Percentiles rank a stretch among this genome's conserved stretches.
Conservation (phyloP, 2,113 vertebrate species). For the Poeciliopsis occidentalis region DNA sequence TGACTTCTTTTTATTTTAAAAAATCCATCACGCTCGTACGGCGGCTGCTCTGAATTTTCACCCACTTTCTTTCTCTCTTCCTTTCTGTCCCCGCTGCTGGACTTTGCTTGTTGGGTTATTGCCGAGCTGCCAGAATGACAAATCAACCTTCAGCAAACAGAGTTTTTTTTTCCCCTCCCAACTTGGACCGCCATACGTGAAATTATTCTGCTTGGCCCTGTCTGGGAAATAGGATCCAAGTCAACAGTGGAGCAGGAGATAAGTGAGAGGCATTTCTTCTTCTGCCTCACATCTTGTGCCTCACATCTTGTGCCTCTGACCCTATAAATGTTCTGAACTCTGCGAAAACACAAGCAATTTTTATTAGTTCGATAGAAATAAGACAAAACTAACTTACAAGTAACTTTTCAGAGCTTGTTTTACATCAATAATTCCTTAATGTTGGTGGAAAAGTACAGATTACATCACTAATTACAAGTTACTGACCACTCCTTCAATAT, state of each 20-base stretch:
- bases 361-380: no score
- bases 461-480: no score
- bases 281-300: constrained; percentile 20
- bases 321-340: not conserved
- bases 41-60: not conserved
- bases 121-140: constrained; percentile 52
- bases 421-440: no score
- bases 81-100: constrained; percentile 12
- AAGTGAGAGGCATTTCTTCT: constrained; percentile 30
- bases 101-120: constrained; percentile 40
- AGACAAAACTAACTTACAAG: no score
- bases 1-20: not conserved
- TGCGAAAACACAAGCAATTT: no score
- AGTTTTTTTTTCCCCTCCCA: constrained; percentile 20
- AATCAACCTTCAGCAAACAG: constrained; percentile 54
- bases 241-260: constrained; percentile 43
- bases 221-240: constrained; percentile 51
- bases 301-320: constrained; percentile 32
- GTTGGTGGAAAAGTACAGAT: no score
- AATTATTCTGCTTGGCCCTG: constrained; percentile 44
- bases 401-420: no score
- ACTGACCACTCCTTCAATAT: no score
- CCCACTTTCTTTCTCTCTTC: constrained; percentile 1
- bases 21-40: not conserved
- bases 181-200: constrained; percentile 47